Percentiles rank a stretch among this genome's conserved stretches.
phyloP scores from a whole-genome alignment of 1,140 invertebrate genomes.

The Drosophila sp. region DNA sequence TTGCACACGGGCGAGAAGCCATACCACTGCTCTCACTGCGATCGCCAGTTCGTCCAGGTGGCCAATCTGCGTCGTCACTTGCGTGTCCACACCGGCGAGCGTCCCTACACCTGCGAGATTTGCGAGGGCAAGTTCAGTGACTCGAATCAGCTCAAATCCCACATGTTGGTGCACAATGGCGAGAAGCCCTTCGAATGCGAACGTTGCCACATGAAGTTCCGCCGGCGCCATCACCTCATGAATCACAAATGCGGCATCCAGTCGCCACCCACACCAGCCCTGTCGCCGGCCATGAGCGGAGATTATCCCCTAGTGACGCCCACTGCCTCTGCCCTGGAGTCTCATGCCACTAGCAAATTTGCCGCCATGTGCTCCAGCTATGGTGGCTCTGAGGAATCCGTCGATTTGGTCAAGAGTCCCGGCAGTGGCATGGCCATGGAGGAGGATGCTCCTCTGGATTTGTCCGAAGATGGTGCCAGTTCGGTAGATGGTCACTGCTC shows the following conservation, averaged over 20 bases:
- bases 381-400: slow-evolving; percentile 76
- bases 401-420: slow-evolving; percentile 56
- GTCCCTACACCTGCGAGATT: slow-evolving; percentile 95
- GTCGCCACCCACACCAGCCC: slow-evolving; percentile 72
- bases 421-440: slow-evolving; percentile 32
- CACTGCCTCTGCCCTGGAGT: slow-evolving; percentile 51
- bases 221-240: slow-evolving; percentile 92
- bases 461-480: slow-evolving; percentile 74
- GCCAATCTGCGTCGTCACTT: slow-evolving; percentile 96
- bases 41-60: slow-evolving; percentile 96
- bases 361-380: slow-evolving; percentile 69
- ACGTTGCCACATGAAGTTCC: slow-evolving; percentile 89
- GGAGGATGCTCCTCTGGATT: slow-evolving; percentile 71
- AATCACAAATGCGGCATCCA: slow-evolving; percentile 91
- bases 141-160: slow-evolving; percentile 96
- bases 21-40: slow-evolving; percentile 95
- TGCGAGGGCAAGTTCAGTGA: slow-evolving; percentile 96
- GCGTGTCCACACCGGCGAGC: slow-evolving; percentile 97
- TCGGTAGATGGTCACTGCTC: slow-evolving; percentile 61
- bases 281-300: slow-evolving; percentile 65
- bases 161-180: slow-evolving; percentile 93
- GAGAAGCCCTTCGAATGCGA: slow-evolving; percentile 94
- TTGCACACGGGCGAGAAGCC: slow-evolving; percentile 97
- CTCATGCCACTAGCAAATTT: slow-evolving; percentile 56
- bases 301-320: slow-evolving; percentile 59